phyloP scores from a whole-genome alignment of 2,888 invertebrate genomes.

The Lottia gigantea region DNA sequence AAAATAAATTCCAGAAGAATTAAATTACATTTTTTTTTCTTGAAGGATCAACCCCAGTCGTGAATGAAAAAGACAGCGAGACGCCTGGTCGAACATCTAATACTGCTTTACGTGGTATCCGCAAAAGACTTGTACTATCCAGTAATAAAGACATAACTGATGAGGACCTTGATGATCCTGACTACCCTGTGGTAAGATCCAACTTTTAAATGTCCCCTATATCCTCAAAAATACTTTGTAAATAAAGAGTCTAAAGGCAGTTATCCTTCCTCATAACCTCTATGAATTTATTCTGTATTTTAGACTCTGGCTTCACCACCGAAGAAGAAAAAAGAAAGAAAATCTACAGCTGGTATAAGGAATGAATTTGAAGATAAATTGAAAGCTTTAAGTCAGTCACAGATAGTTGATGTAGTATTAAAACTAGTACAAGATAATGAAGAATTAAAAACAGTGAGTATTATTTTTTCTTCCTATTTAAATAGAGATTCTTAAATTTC shows the following conservation, averaged over 20 bases:
- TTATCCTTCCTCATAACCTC: no score
- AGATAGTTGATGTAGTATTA: conserved; percentile 31
- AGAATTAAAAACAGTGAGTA: conserved; percentile 30
- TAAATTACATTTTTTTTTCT: no score
- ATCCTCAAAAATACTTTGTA: no score
- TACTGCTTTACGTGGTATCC: conserved; percentile 20
- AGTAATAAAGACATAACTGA: conserved; percentile 10
- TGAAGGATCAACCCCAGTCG: no score
- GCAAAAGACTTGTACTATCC: conserved; percentile 20
- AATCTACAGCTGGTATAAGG: neutral
- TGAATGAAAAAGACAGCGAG: neutral
- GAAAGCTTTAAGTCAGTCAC: conserved; percentile 34
- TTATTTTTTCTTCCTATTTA: neutral
- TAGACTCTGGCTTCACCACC: conserved; percentile 18
- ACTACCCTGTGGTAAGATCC: no score
- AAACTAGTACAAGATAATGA: conserved; percentile 28
- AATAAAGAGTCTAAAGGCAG: no score
- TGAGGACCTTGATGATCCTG: no score
- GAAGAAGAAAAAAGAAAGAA: conserved; percentile 20
- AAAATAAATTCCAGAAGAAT: no score
- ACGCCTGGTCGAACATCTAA: conserved; percentile 18
- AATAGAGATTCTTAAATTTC: no score
- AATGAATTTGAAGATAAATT: conserved; percentile 24
- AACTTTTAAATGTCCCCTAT: no score
- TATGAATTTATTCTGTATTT: conserved; percentile 10